Conservation (phyloP, 2,797 vertebrate genomes). For the Phrynocephalus forsythii region DNA sequence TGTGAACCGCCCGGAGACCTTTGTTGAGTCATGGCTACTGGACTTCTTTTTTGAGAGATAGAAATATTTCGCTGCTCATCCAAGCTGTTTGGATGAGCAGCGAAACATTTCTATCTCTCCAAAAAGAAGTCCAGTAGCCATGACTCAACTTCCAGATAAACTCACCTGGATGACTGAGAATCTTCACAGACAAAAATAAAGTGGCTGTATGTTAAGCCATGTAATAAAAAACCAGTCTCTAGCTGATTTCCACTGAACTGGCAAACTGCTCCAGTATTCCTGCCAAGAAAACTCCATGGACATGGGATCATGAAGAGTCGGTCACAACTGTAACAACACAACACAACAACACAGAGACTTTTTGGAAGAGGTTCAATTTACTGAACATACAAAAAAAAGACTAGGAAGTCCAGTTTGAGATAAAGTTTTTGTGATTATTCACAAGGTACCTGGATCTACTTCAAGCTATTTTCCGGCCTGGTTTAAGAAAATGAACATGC, state of each 20-base stretch:
- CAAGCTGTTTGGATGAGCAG: too few relatives aligned
- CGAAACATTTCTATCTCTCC: too few relatives aligned
- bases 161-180: too few relatives aligned
- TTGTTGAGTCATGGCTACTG: too few relatives aligned
- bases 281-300: too few relatives aligned
- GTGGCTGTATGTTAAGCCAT: not conserved
- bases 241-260: slow-evolving; percentile 7
- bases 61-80: too few relatives aligned
- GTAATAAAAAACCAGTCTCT: not conserved
- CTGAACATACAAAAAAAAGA: slow-evolving; percentile 17
- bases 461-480: slow-evolving; percentile 3
- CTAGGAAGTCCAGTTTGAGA: not conserved
- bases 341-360: not conserved
- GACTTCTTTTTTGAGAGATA: too few relatives aligned
- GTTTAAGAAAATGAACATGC: not conserved
- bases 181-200: not conserved
- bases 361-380: slow-evolving; percentile 33
- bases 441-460: not conserved
- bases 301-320: too few relatives aligned
- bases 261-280: not conserved
- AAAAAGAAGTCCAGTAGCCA: too few relatives aligned
- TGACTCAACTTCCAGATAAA: too few relatives aligned
- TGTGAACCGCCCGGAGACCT: too few relatives aligned
- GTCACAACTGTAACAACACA: too few relatives aligned
- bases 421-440: slow-evolving; percentile 24